These are phyloP conservation scores for Drosophila heteroneura DNA, from an alignment of 2,888 invertebrate species.

Conservation along the genomic window DNA sequence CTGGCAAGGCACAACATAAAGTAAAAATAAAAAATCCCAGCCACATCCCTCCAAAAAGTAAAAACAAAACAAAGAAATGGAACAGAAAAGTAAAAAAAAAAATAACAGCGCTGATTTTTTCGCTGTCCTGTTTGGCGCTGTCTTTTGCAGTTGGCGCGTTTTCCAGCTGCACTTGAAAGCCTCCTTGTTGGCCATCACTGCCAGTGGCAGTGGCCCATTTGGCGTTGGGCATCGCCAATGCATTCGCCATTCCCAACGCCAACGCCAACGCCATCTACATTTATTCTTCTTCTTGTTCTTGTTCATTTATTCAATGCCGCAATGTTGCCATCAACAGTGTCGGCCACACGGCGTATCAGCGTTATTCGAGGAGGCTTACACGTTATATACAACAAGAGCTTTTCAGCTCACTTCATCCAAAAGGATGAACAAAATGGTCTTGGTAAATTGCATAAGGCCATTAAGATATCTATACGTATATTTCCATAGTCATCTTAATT, in stretches of 20 bases:
- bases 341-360: constrained; percentile 75
- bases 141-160: constrained; percentile 70
- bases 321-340: constrained; percentile 54
- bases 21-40: constrained; percentile 53
- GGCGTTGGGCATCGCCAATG: constrained; percentile 27
- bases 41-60: constrained; percentile 61
- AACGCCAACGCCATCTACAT: constrained; percentile 55
- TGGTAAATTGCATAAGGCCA: constrained; percentile 17
- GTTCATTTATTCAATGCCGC: constrained; percentile 78
- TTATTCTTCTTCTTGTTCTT: constrained; percentile 35
- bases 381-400: constrained; percentile 49
- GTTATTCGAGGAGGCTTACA: constrained; percentile 52
- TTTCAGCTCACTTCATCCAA: constrained; percentile 49
- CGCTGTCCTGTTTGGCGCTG: constrained; percentile 58
- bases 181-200: constrained; percentile 61
- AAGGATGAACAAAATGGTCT: constrained; percentile 10
- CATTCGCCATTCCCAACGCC: constrained; percentile 27
- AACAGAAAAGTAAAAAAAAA: constrained; percentile 16
- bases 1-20: constrained; percentile 37
- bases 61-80: constrained; percentile 4
- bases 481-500: constrained; percentile 19
- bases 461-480: constrained; percentile 16
- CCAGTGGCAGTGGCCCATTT: constrained; percentile 37
- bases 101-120: constrained; percentile 48
- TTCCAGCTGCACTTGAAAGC: constrained; percentile 75